Percentiles rank a stretch among this genome's conserved stretches.
These are phyloP conservation scores for Rhegmatorhina hoffmannsi DNA, from an alignment of 2,113 vertebrate species.

Conservation along the genomic window DNA sequence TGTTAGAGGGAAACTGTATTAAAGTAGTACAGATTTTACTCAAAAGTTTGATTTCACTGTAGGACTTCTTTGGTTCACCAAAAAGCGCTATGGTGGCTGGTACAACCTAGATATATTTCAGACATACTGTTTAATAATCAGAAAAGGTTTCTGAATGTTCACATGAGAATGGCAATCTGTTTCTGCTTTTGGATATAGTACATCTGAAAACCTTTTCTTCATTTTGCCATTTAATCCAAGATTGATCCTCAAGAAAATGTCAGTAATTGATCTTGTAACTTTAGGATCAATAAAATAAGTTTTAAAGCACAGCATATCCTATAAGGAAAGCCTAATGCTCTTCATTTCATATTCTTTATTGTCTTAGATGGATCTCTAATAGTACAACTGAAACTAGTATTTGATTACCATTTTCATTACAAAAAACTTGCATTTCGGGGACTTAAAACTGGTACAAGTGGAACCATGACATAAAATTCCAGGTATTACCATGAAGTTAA, in stretches of 20 bases:
- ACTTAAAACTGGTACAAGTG: background rate
- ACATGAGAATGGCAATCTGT: background rate
- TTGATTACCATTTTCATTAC: background rate
- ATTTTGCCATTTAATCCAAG: constrained; percentile 54
- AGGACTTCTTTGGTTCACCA: constrained; percentile 47
- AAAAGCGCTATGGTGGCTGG: constrained; percentile 43
- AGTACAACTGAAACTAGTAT: background rate
- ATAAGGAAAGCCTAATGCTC: constrained; percentile 19
- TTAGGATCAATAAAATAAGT: constrained; percentile 62
- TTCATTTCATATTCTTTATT: constrained; percentile 34
- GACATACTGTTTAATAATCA: constrained; percentile 51
- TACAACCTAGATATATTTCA: constrained; percentile 33
- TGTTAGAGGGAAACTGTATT: background rate
- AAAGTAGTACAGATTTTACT: background rate
- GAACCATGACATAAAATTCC: background rate
- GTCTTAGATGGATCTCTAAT: background rate
- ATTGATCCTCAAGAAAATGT: constrained; percentile 50
- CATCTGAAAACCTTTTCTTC: constrained; percentile 50
- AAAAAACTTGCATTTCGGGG: background rate
- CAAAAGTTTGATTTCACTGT: constrained; percentile 34
- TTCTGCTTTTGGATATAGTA: constrained; percentile 28
- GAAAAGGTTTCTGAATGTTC: constrained; percentile 54
- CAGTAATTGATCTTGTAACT: constrained; percentile 62
- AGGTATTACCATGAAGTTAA: background rate
- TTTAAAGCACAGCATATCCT: constrained; percentile 55